A percentile compares a stretch with the other conserved stretches of the same genome.
Conservation (phyloP, 2,797 vertebrate genomes). For the Buphagus erythrorhynchus region DNA sequence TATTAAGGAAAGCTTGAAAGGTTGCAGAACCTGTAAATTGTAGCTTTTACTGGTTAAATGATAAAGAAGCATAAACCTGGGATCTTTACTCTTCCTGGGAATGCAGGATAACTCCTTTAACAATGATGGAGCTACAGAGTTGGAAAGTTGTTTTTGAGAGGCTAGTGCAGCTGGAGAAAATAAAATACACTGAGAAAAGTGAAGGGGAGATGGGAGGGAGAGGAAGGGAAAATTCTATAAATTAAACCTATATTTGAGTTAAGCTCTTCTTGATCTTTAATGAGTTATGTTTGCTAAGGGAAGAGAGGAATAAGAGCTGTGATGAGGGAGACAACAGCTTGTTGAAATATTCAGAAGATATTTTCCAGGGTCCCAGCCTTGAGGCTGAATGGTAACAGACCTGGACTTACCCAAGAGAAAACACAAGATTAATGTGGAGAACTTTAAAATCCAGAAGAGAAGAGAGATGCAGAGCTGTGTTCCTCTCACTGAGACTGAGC, state of each 20-base stretch:
- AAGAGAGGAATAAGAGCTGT: neutral
- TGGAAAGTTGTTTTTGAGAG: neutral
- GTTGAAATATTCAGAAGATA: neutral
- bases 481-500: neutral
- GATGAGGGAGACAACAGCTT: neutral
- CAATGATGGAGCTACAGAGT: neutral
- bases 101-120: neutral
- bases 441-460: neutral
- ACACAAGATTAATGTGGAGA: neutral
- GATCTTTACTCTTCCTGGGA: neutral
- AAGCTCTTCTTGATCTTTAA: neutral
- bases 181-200: neutral
- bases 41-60: neutral
- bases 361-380: neutral
- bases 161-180: neutral
- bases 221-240: neutral
- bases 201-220: neutral
- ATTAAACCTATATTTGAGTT: slow-evolving; percentile 1
- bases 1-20: neutral
- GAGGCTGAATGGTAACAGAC: neutral
- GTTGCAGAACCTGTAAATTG: neutral
- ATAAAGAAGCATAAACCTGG: neutral
- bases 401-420: neutral
- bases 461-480: neutral
- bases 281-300: neutral